Evolutionary conservation across 2,797 vertebrate genomes (phyloP).

Genomic region (Chaenodraco wilsoni): DNA sequence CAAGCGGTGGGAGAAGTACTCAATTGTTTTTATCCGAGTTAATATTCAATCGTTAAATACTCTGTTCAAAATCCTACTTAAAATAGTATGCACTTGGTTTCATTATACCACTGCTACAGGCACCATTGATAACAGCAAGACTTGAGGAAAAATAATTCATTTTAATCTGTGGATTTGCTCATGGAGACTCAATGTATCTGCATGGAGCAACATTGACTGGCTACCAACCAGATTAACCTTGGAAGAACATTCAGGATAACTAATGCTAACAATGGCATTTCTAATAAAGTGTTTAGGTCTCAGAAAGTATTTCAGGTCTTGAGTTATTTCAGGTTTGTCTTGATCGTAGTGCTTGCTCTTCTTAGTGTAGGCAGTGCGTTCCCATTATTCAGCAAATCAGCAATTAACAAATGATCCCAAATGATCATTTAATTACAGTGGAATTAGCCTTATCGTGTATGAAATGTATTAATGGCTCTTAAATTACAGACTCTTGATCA

Average conservation of each 20-base stretch:
- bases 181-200: too few species aligned
- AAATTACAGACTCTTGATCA: not conserved
- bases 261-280: not conserved
- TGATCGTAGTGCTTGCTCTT: not conserved
- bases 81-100: not conserved
- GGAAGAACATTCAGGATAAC: not conserved
- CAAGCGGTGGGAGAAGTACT: too few species aligned
- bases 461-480: not conserved
- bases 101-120: not conserved
- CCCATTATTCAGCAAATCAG: slow-evolving; percentile 17
- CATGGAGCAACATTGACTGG: not conserved
- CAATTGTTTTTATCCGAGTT: too few species aligned
- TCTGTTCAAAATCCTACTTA: too few species aligned
- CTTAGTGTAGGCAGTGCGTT: not conserved
- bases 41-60: too few species aligned
- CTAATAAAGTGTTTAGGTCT: not conserved
- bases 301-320: not conserved
- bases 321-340: not conserved
- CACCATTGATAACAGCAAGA: too few species aligned
- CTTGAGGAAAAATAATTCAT: too few species aligned
- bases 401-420: slow-evolving; percentile 10
- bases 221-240: not conserved
- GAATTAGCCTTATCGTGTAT: slow-evolving; percentile 17
- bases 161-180: too few species aligned
- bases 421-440: slow-evolving; percentile 8